Conservation (phyloP, 2,888 invertebrate species). For the Carcina quercana region DNA sequence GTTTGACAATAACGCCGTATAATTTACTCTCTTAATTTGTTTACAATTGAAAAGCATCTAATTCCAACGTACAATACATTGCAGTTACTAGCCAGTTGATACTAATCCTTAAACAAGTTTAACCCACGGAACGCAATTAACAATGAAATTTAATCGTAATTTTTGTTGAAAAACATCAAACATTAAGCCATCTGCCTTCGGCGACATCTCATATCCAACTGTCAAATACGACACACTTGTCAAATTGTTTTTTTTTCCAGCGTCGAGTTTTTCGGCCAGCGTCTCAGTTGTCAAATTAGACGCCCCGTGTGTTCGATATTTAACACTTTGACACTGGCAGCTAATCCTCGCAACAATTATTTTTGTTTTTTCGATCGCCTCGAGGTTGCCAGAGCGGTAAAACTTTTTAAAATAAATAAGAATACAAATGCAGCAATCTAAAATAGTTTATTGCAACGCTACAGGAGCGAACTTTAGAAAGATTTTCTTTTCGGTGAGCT, state of each 20-base stretch:
- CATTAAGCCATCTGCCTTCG: constrained; percentile 49
- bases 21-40: too few species aligned
- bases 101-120: constrained; percentile 35
- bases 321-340: constrained; percentile 74
- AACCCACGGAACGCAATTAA: constrained; percentile 25
- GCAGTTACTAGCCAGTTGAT: constrained; percentile 24
- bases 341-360: constrained; percentile 66
- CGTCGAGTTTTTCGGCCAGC: constrained; percentile 42
- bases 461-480: too few species aligned
- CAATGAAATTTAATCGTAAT: constrained; percentile 39
- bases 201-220: constrained; percentile 52
- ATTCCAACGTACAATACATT: too few species aligned
- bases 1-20: too few species aligned
- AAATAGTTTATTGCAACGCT: too few species aligned
- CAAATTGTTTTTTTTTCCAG: constrained; percentile 47
- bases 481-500: too few species aligned
- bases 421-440: too few species aligned
- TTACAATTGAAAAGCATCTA: too few species aligned
- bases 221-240: constrained; percentile 67
- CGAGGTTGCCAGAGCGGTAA: too few species aligned
- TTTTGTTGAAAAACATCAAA: constrained; percentile 53
- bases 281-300: constrained; percentile 70
- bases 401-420: too few species aligned
- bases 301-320: constrained; percentile 64
- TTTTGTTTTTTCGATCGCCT: constrained; percentile 45